A percentile compares a stretch with the other conserved stretches of the same genome.
Conservation (phyloP, 2,797 vertebrate species). For the Oryzias dopingdopingensis region DNA sequence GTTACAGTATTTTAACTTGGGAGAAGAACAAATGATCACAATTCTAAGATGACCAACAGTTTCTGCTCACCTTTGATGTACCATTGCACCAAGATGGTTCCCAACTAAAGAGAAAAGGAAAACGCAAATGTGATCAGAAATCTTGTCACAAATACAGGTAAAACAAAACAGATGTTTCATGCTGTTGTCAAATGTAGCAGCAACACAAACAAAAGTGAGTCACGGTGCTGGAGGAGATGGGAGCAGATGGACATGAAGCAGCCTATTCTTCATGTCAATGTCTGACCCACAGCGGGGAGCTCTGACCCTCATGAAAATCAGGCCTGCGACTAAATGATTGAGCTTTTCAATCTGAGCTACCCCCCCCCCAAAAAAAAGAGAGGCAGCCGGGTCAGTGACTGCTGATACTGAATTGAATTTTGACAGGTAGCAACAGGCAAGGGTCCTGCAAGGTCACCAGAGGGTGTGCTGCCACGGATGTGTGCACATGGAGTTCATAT, state of each 20-base stretch:
- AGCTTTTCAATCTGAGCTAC: constrained; percentile 64
- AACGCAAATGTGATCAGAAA: constrained; percentile 50
- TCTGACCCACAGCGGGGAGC: constrained; percentile 82
- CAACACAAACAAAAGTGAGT: constrained; percentile 68
- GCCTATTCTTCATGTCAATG: constrained; percentile 71
- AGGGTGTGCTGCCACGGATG: constrained; percentile 54
- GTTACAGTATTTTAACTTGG: too few relatives aligned
- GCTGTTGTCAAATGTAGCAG: constrained; percentile 70
- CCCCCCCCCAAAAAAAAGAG: constrained; percentile 21
- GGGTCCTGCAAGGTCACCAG: constrained; percentile 68
- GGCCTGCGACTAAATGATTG: constrained; percentile 49
- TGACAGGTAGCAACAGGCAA: constrained; percentile 67
- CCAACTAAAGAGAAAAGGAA: constrained; percentile 81
- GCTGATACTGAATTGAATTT: constrained; percentile 65
- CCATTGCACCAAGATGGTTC: constrained; percentile 94
- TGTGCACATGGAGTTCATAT: constrained; percentile 64
- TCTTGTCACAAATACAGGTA: constrained; percentile 15
- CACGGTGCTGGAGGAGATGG: constrained; percentile 47
- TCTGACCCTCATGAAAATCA: constrained; percentile 60
- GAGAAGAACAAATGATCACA: too few relatives aligned
- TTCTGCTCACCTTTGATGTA: constrained; percentile 93
- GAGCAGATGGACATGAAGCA: constrained; percentile 79
- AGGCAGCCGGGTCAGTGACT: constrained; percentile 55
- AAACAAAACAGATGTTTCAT: constrained; percentile 17
- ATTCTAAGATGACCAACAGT: too few relatives aligned